Percentiles rank a stretch among this genome's conserved stretches.
phyloP scores from a whole-genome alignment of 2,113 vertebrate genomes.

The Toxotes jaculatrix region DNA sequence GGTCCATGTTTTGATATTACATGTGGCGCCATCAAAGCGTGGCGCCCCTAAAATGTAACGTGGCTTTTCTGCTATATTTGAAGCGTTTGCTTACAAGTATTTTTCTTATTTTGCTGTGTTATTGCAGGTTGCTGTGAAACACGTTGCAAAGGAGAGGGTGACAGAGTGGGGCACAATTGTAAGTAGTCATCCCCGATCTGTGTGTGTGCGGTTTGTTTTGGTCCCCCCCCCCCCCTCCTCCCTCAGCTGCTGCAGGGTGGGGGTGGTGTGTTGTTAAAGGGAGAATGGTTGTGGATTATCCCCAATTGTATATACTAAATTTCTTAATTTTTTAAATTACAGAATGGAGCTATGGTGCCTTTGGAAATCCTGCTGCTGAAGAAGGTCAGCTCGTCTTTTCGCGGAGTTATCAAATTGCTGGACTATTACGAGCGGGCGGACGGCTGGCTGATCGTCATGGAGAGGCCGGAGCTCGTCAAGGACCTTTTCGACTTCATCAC shows the following conservation, averaged over 20 bases:
- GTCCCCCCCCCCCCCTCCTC: neutral
- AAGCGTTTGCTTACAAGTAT: neutral
- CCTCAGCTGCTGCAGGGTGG: conserved; percentile 19
- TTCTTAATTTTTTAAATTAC: neutral
- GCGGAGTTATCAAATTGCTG: conserved; percentile 94
- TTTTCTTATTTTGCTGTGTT: neutral
- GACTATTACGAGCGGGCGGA: conserved; percentile 98
- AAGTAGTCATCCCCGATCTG: conserved; percentile 78
- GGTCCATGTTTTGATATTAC: conserved; percentile 52
- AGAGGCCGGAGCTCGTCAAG: conserved; percentile 94
- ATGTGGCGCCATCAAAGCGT: conserved; percentile 57
- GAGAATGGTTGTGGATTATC: neutral
- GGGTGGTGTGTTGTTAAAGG: conserved; percentile 11
- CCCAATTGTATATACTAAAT: neutral
- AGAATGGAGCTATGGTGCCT: conserved; percentile 93
- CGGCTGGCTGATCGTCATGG: conserved; percentile 95
- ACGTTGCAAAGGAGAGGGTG: conserved; percentile 94
- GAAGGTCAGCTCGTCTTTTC: conserved; percentile 94
- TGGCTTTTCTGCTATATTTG: fast-evolving
- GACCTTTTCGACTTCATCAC: conserved; percentile 99
- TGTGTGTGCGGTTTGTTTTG: conserved; percentile 73
- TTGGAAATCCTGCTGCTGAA: conserved; percentile 95
- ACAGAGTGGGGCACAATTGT: conserved; percentile 95
- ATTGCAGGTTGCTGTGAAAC: conserved; percentile 93
- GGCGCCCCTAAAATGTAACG: neutral